Conservation (phyloP, 2,888 invertebrate species). For the Andrena minutula region DNA sequence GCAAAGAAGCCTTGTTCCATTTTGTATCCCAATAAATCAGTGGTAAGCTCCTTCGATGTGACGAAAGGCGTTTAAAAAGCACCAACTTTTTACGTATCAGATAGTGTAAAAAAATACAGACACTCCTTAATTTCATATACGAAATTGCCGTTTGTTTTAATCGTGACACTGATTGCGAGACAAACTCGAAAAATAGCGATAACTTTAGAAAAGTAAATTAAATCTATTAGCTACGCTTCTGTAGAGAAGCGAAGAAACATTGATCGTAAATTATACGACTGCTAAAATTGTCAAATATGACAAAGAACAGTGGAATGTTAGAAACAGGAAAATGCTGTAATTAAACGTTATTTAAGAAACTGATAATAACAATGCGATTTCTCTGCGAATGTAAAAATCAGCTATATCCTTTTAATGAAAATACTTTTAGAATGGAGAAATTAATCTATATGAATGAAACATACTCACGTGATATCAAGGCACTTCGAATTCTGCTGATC, state of each 20-base stretch:
- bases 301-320: not conserved
- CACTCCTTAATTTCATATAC: not conserved
- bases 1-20: not conserved
- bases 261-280: not conserved
- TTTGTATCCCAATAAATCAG: not conserved
- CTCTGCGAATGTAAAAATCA: not conserved
- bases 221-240: not conserved
- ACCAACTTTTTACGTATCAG: not conserved
- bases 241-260: not conserved
- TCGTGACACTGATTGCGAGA: not conserved
- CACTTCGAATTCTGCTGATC: constrained; percentile 75
- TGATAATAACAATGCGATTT: not conserved
- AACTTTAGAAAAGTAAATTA: not conserved
- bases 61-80: constrained; percentile 6
- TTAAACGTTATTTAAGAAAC: not conserved
- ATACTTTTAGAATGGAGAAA: constrained; percentile 3
- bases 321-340: constrained; percentile 1
- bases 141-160: not conserved
- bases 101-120: not conserved
- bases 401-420: not conserved
- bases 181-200: not conserved
- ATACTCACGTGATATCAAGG: constrained; percentile 77
- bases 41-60: not conserved
- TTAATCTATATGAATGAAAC: constrained; percentile 10
- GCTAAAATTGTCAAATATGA: not conserved